These are phyloP conservation scores for Xestobium rufovillosum DNA, from an alignment of 2,888 invertebrate genomes.

Conservation along the genomic window DNA sequence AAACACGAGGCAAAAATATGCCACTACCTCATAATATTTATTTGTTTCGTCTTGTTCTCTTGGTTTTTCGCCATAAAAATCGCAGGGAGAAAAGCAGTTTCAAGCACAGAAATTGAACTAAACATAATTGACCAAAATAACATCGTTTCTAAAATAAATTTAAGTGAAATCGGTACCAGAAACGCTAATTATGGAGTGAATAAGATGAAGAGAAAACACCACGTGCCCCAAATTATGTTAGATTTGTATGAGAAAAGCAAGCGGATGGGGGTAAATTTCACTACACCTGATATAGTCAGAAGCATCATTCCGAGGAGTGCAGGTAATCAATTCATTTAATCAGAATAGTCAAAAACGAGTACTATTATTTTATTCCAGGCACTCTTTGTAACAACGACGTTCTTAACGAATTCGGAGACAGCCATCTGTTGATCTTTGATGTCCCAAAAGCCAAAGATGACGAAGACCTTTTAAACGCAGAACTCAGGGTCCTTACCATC, in stretches of 20 bases:
- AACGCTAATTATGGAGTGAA: conserved; percentile 10
- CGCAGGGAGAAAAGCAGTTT: background rate
- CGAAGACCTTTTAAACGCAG: conserved; percentile 37
- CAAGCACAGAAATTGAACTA: conserved; percentile 21
- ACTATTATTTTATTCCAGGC: too few species aligned
- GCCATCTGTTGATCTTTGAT: conserved; percentile 38
- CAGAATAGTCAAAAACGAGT: too few species aligned
- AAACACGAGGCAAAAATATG: background rate
- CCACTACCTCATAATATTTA: conserved; percentile 19
- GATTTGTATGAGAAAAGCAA: conserved; percentile 39
- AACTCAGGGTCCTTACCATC: conserved; percentile 38
- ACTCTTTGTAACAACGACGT: conserved; percentile 26
- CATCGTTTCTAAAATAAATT: conserved; percentile 11
- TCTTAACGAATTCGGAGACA: conserved; percentile 28
- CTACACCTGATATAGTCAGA: conserved; percentile 36
- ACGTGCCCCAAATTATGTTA: conserved; percentile 41
- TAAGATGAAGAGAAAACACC: conserved; percentile 25
- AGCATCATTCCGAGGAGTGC: conserved; percentile 39
- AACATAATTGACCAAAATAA: conserved; percentile 24
- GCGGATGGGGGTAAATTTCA: conserved; percentile 23
- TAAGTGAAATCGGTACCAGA: conserved; percentile 4
- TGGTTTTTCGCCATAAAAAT: conserved; percentile 9
- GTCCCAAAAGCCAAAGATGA: conserved; percentile 34
- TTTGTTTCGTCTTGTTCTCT: conserved; percentile 21
- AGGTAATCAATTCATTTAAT: too few species aligned